Base-by-base conservation (phyloP, 2,797 vertebrate species). In the Enteromius argenteus region DNA sequence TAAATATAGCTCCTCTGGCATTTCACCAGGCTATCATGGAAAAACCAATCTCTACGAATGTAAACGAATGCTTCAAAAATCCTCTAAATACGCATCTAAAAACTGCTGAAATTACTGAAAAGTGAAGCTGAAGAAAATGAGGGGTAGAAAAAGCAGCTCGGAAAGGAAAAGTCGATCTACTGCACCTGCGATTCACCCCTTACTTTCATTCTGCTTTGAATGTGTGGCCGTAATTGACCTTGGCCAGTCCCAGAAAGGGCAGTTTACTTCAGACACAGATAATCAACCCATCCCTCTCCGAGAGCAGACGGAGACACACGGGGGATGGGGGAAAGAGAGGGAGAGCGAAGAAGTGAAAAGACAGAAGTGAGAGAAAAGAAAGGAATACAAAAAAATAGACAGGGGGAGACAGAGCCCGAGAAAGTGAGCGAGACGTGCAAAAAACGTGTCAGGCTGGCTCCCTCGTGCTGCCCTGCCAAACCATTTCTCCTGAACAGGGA, bases 221-320 rank as follows among this genome's bases (percentile, higher is more conserved):
- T 91, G 90, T 88, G 91, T 89, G 89, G 89, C 88, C 91, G 89
- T 93, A 94, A 94, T 93, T 94, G 94, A 96, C 95, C 94, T 96
- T 95, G 94, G 91, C 89, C 91, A 87, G 89, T 90, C 90, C 90
- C 91, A 88, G 89, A 81, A 88, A 89, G 90, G 90, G 87, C 90
- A 88, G 90, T 91, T 92, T 88, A 83, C 91, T 90, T 91, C 92
- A 92, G 91, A 85, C 89, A 87, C 88, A 91, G 89, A 91, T 92
- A 92, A 94, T 93, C 91, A 94, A 87, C 83, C 85, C 84, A 44
- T 90, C 89, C 85, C 84, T 89, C 88, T 82, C 68, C 9, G 84
- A 88, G 56, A 85, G 74, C 79, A 62, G 37, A 73, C 42, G 8
- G 76, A 30, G 66, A 80, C 13, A 68, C 44, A 64, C 13, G 19